Percentiles rank a stretch among this genome's conserved stretches.
phyloP scores from a whole-genome alignment of 2,888 invertebrate genomes.

The Folsomia candida region DNA sequence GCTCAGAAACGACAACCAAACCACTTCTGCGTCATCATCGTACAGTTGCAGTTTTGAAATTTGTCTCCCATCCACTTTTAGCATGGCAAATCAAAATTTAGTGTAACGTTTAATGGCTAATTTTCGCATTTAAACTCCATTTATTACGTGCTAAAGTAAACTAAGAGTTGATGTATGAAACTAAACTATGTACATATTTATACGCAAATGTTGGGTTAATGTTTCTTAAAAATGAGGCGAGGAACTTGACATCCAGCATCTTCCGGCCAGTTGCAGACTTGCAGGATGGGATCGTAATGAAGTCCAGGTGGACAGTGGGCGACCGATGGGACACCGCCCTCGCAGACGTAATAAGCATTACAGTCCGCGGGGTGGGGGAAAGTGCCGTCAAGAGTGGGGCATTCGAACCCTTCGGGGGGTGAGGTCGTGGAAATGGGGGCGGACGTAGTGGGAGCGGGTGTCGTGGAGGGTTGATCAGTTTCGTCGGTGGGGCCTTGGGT shows the following conservation, averaged over 20 bases:
- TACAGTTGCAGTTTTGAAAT: background rate
- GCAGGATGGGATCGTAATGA: constrained; percentile 25
- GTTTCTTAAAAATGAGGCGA: too few relatives aligned
- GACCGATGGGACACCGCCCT: background rate
- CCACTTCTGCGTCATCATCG: background rate
- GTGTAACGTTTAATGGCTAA: background rate
- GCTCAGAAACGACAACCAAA: too few relatives aligned
- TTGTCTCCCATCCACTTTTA: background rate
- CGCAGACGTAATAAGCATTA: background rate
- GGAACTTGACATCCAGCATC: constrained; percentile 18
- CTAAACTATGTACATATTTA: too few relatives aligned
- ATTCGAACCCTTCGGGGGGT: background rate
- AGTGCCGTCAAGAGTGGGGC: background rate
- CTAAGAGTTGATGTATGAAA: too few relatives aligned
- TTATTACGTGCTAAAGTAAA: background rate
- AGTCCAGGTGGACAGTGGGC: constrained; percentile 24
- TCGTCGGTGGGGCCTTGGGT: background rate
- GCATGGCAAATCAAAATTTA: too few relatives aligned
- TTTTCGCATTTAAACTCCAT: background rate
- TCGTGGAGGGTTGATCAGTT: background rate
- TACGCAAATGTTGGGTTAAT: too few relatives aligned
- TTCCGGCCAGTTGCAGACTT: constrained; percentile 34
- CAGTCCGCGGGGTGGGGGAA: background rate
- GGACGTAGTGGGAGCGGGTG: background rate
- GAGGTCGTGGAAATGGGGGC: background rate